A percentile compares a stretch with the other conserved stretches of the same genome.
These are phyloP conservation scores for Eremobia ochroleuca DNA, from an alignment of 2,888 invertebrate genomes.

Conservation along the genomic window DNA sequence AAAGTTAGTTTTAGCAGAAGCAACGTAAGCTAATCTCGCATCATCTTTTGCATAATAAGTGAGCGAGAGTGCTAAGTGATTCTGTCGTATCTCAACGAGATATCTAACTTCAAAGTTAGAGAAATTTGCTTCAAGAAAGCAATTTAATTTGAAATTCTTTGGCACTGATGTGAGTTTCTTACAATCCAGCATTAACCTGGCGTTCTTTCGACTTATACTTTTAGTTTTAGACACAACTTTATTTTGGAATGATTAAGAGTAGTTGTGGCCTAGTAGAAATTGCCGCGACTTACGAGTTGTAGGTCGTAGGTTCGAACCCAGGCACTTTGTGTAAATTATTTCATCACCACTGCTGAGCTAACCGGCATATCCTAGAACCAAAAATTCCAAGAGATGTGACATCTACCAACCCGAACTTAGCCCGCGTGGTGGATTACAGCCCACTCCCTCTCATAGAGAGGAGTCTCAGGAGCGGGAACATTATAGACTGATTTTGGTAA, in stretches of 20 bases:
- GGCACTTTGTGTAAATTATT: not conserved
- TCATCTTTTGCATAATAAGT: conserved; percentile 1
- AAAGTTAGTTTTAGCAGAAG: conserved; percentile 4
- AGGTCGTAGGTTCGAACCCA: not conserved
- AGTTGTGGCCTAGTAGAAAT: not conserved
- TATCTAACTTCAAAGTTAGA: conserved; percentile 26
- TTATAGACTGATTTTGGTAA: too few species aligned
- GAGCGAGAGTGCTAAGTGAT: conserved; percentile 30
- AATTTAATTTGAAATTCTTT: conserved; percentile 23
- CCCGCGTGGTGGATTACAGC: too few species aligned
- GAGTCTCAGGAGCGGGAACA: too few species aligned
- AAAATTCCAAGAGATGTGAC: too few species aligned
- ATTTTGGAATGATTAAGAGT: not conserved
- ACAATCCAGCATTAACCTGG: not conserved
- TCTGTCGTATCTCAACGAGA: conserved; percentile 22
- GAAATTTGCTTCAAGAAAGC: conserved; percentile 18
- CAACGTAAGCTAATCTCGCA: not conserved
- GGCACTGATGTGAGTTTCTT: not conserved
- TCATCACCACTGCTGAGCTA: not conserved
- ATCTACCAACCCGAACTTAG: too few species aligned
- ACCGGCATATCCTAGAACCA: not conserved
- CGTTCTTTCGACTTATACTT: not conserved
- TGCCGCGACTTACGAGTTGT: not conserved
- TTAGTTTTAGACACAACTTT: conserved; percentile 4
- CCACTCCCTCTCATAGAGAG: too few species aligned